These are phyloP conservation scores for Podarcis cretensis DNA, from an alignment of 2,113 vertebrate genomes.

Conservation along the genomic window DNA sequence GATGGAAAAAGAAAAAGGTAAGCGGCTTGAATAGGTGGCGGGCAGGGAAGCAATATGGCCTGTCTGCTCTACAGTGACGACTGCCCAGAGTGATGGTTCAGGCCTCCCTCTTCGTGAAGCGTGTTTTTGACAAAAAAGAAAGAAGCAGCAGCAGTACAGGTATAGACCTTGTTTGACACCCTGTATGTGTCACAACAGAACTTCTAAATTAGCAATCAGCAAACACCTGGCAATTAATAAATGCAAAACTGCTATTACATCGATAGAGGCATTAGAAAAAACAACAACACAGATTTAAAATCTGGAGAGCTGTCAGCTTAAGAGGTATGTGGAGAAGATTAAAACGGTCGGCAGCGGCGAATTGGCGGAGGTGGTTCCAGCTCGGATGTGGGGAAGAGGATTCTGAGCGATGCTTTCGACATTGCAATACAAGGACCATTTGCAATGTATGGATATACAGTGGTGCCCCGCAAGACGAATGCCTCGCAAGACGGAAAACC, in stretches of 20 bases:
- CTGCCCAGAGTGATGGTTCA: accelerated
- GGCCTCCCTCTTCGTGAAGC: background rate
- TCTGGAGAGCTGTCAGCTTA: constrained; percentile 9
- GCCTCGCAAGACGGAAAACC: no score
- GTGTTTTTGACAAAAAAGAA: background rate
- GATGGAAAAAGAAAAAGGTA: background rate
- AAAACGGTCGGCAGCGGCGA: background rate
- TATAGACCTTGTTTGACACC: background rate
- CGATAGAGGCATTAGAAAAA: background rate
- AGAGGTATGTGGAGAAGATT: background rate
- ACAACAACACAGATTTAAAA: background rate
- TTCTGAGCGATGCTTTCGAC: background rate
- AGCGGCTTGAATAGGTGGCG: background rate
- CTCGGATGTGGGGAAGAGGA: background rate
- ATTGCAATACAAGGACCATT: background rate
- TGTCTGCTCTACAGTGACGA: background rate
- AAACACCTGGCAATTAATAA: background rate
- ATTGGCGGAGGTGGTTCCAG: background rate
- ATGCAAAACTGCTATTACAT: accelerated
- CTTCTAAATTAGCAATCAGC: background rate
- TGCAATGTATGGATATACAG: background rate
- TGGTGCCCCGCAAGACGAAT: no score
- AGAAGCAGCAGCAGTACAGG: constrained; percentile 4
- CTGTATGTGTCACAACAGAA: background rate
- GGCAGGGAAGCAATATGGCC: accelerated